Evolutionary conservation across 2,797 vertebrate genomes (phyloP).

Genomic region (Phalloptychus januarius): DNA sequence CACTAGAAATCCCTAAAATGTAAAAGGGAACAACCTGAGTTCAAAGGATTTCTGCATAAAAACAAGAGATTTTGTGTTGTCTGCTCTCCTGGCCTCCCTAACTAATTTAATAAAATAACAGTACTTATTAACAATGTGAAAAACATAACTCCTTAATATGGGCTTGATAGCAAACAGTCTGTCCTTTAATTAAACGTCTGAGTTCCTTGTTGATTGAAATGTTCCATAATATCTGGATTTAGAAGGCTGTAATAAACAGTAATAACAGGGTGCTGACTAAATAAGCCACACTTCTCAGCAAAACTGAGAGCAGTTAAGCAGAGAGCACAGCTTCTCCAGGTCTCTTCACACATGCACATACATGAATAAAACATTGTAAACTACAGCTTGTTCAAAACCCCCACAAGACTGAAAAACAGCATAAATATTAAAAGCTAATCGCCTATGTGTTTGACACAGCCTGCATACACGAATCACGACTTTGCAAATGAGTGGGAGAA

Average conservation of each 20-base stretch:
- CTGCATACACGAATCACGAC: neutral
- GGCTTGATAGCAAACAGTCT: slow-evolving; percentile 17
- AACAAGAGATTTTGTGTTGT: neutral
- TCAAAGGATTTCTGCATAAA: slow-evolving; percentile 15
- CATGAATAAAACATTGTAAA: neutral
- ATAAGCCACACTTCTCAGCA: slow-evolving; percentile 1
- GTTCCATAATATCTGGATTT: slow-evolving; percentile 2
- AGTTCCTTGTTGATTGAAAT: slow-evolving; percentile 24
- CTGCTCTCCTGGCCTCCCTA: neutral
- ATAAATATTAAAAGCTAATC: neutral
- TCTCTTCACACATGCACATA: slow-evolving; percentile 3
- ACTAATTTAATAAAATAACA: too few relatives aligned
- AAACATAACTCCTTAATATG: slow-evolving; percentile 3
- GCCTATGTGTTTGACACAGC: neutral
- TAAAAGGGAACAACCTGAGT: slow-evolving; percentile 7
- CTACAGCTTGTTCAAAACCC: slow-evolving; percentile 1
- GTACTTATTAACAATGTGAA: slow-evolving; percentile 11
- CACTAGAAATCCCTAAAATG: neutral
- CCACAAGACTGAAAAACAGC: neutral
- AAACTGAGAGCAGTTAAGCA: slow-evolving; percentile 18
- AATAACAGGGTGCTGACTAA: slow-evolving; percentile 5
- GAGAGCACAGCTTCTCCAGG: slow-evolving; percentile 18
- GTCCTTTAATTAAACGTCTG: slow-evolving; percentile 1
- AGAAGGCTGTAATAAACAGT: slow-evolving; percentile 3
- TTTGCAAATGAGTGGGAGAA: neutral